Conservation (phyloP, 1,140 invertebrate genomes). For the Hesperophylax magnus region DNA sequence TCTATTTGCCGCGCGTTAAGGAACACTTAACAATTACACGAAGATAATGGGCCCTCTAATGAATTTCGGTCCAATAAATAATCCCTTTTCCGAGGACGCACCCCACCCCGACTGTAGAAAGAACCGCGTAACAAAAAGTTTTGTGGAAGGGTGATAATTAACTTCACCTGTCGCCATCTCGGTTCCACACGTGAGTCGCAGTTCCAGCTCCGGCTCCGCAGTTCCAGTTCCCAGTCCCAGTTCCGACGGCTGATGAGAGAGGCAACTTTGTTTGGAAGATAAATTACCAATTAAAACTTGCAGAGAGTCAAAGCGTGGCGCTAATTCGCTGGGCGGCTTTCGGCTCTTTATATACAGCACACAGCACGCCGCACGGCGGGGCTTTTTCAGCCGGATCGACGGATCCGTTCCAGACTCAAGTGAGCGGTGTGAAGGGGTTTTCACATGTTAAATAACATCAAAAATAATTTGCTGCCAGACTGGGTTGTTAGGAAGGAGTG, state of each 20-base stretch:
- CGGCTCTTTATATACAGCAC: not conserved
- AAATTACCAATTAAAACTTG: slow-evolving; percentile 39
- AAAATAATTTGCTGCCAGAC: too few relatives aligned
- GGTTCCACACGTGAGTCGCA: slow-evolving; percentile 28
- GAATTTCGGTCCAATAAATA: not conserved
- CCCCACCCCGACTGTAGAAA: not conserved
- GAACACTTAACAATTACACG: too few relatives aligned
- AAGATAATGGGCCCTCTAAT: too few relatives aligned
- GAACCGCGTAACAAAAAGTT: slow-evolving; percentile 2
- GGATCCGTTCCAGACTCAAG: not conserved
- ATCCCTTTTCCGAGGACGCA: not conserved
- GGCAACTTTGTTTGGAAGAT: slow-evolving; percentile 35
- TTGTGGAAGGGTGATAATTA: slow-evolving; percentile 23
- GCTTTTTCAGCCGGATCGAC: not conserved
- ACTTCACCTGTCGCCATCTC: slow-evolving; percentile 24
- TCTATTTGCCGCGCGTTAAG: too few relatives aligned
- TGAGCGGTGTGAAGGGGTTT: too few relatives aligned
- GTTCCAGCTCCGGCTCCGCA: not conserved
- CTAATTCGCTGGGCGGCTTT: slow-evolving; percentile 5
- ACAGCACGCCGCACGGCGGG: not conserved
- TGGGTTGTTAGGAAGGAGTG: too few relatives aligned
- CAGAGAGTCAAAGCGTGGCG: slow-evolving; percentile 31
- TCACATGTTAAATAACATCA: too few relatives aligned
- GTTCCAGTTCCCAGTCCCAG: not conserved
- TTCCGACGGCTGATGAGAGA: slow-evolving; percentile 14